phyloP scores from a whole-genome alignment of 1,140 invertebrate species.

The Dryas iulia region DNA sequence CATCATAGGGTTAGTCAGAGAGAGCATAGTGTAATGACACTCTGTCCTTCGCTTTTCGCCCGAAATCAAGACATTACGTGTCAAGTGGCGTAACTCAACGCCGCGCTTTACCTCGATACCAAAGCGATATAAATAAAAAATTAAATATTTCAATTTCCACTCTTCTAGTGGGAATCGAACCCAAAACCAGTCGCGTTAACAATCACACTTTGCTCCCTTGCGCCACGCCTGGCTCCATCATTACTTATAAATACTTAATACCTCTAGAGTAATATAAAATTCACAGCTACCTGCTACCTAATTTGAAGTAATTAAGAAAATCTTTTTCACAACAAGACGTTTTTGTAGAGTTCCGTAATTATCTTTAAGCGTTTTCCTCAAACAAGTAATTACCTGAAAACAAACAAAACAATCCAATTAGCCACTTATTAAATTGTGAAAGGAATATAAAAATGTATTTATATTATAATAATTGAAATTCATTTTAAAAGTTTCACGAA shows the following conservation, averaged over 20 bases:
- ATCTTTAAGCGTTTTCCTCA: not conserved
- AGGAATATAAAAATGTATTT: not conserved
- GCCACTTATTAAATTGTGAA: not conserved
- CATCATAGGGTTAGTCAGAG: too few species aligned
- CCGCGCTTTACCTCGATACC: too few species aligned
- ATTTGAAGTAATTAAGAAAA: slow-evolving; percentile 1
- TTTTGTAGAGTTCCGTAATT: not conserved
- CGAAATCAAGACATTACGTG: too few species aligned
- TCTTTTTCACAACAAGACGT: not conserved
- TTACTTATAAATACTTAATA: not conserved
- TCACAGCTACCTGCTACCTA: not conserved
- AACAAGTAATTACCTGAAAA: not conserved
- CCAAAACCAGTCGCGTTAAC: too few species aligned
- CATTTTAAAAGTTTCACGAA: not conserved
- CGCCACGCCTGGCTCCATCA: too few species aligned
- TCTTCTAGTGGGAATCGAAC: too few species aligned
- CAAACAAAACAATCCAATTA: slow-evolving; percentile 3
- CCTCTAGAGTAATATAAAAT: not conserved
- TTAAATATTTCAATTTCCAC: too few species aligned
- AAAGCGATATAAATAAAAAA: too few species aligned
- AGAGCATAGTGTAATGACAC: too few species aligned
- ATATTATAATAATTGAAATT: not conserved
- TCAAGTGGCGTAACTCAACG: too few species aligned
- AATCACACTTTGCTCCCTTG: too few species aligned
- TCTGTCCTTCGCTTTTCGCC: too few species aligned